Evolutionary conservation across 2,113 vertebrate species (phyloP).

Genomic region (Puma concolor): DNA sequence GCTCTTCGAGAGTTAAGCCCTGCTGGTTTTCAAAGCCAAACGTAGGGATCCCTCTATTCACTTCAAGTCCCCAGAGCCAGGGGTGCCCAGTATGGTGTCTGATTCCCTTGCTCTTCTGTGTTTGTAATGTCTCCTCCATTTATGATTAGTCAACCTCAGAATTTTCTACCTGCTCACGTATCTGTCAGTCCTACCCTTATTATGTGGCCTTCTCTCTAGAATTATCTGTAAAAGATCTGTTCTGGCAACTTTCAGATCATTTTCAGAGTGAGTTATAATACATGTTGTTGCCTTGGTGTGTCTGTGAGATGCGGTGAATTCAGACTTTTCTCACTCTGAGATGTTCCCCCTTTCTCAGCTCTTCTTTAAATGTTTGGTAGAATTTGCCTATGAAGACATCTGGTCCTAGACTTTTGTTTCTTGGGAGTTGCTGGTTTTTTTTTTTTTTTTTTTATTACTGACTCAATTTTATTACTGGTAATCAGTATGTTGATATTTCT

Average conservation of each 20-base stretch:
- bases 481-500: not conserved
- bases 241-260: not conserved
- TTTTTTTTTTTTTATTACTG: not conserved
- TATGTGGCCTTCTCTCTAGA: not conserved
- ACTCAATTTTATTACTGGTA: not conserved
- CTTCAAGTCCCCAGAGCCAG: not conserved
- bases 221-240: not conserved
- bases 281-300: not conserved
- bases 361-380: not conserved
- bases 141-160: not conserved
- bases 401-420: not conserved
- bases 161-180: not conserved
- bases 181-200: not conserved
- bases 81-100: not conserved
- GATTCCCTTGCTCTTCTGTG: not conserved
- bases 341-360: not conserved
- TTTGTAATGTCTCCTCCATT: not conserved
- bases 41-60: not conserved
- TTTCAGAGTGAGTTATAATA: not conserved
- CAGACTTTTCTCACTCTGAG: not conserved
- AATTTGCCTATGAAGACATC: not conserved
- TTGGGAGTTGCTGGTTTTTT: not conserved
- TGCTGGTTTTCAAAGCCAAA: not conserved
- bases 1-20: not conserved
- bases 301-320: not conserved